These are phyloP conservation scores for Montipora efflorescens DNA, from an alignment of 64 coral and sea anemone genomes.

Conservation along the genomic window DNA sequence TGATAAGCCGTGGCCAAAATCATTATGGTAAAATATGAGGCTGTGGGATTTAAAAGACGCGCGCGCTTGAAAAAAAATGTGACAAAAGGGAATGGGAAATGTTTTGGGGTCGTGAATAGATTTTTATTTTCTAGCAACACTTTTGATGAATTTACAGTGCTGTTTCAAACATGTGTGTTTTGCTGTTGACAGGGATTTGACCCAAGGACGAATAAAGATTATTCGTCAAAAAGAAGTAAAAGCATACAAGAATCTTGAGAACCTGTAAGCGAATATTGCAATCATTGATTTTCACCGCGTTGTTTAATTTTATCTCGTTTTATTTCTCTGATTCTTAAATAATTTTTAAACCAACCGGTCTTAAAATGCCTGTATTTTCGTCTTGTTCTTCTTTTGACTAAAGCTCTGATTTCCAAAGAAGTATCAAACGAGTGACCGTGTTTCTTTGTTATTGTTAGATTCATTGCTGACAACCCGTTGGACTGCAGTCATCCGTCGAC, in stretches of 20 bases:
- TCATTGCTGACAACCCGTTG: slow-evolving; percentile 16
- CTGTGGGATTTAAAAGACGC: too few relatives aligned
- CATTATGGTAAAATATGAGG: too few relatives aligned
- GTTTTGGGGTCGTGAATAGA: too few relatives aligned
- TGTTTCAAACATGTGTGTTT: not conserved
- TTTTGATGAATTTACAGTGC: too few relatives aligned
- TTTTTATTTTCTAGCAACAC: too few relatives aligned
- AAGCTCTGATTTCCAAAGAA: not conserved
- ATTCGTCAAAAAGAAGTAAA: not conserved
- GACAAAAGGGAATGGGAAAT: too few relatives aligned
- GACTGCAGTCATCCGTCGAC: slow-evolving; percentile 7
- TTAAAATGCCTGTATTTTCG: too few relatives aligned
- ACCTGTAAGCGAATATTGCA: not conserved
- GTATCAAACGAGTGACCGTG: not conserved
- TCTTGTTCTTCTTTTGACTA: too few relatives aligned
- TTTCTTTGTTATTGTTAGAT: not conserved
- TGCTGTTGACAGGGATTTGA: not conserved
- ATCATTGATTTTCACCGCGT: not conserved
- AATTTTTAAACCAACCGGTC: too few relatives aligned
- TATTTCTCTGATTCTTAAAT: too few relatives aligned
- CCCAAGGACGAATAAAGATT: not conserved
- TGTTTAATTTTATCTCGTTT: not conserved
- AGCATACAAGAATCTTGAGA: slow-evolving; percentile 20
- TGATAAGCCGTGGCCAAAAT: too few relatives aligned
- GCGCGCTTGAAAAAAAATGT: too few relatives aligned